Percentiles rank a stretch among this genome's conserved stretches.
Evolutionary conservation across 2,888 invertebrate genomes (phyloP).

Genomic region (Tipula helvola): DNA sequence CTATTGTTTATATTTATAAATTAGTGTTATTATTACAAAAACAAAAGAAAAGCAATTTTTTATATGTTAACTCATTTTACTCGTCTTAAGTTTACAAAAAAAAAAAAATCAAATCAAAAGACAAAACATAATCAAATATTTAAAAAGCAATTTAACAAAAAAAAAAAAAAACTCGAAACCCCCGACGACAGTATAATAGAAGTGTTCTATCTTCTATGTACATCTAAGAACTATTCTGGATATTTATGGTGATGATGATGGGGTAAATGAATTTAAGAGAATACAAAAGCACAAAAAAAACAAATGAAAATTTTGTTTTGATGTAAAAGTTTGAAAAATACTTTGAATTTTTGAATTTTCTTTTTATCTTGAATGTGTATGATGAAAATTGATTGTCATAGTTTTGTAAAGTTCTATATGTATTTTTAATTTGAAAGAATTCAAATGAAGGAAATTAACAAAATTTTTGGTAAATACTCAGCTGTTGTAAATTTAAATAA

Average conservation of each 20-base stretch:
- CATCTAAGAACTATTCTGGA: background rate
- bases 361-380: background rate
- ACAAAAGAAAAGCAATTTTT: background rate
- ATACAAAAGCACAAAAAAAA: background rate
- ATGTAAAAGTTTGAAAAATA: background rate
- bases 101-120: background rate
- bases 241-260: background rate
- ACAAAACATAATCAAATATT: slow-evolving; percentile 4
- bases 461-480: background rate
- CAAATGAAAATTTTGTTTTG: background rate
- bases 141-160: background rate
- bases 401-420: background rate
- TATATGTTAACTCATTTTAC: background rate
- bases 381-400: background rate
- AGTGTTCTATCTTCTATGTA: background rate
- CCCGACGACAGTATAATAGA: background rate
- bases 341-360: background rate
- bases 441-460: background rate
- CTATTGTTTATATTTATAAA: background rate
- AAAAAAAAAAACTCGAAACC: background rate
- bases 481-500: background rate
- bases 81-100: background rate
- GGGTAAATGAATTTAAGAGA: background rate
- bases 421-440: background rate
- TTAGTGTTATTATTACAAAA: background rate